Percentiles rank a stretch among this genome's conserved stretches.
These are phyloP conservation scores for Octodon degus DNA, from an alignment of 2,113 vertebrate species.

Conservation along the genomic window DNA sequence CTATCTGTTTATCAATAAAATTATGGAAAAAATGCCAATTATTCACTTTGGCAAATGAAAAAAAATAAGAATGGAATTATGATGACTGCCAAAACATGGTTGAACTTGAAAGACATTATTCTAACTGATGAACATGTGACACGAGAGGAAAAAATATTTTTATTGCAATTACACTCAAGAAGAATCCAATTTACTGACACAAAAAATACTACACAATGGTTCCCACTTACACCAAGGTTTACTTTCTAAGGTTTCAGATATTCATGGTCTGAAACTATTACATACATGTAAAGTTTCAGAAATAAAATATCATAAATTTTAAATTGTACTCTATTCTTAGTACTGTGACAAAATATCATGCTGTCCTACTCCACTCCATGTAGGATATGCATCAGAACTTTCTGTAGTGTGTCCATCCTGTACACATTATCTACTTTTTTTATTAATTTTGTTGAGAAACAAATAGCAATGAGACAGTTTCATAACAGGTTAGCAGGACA, in stretches of 20 bases:
- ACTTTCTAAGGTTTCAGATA: background rate
- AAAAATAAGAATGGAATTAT: background rate
- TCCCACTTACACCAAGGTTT: background rate
- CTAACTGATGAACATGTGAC: background rate
- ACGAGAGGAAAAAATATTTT: background rate
- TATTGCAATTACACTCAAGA: background rate
- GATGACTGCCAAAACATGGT: background rate
- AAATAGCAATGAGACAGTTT: too few relatives aligned
- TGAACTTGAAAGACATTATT: background rate
- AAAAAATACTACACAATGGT: background rate
- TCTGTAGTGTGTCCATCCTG: background rate
- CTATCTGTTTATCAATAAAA: too few relatives aligned
- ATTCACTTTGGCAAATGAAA: too few relatives aligned
- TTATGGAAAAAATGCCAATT: too few relatives aligned
- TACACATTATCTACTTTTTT: background rate
- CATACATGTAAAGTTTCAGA: background rate
- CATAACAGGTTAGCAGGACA: too few relatives aligned
- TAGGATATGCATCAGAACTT: background rate
- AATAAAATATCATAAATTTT: background rate
- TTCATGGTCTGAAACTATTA: background rate
- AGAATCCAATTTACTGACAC: background rate
- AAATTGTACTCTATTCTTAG: background rate
- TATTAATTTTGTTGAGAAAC: too few relatives aligned
- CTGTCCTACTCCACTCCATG: background rate
- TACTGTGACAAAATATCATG: background rate